A percentile compares a stretch with the other conserved stretches of the same genome.
Conservation (phyloP, 2,113 vertebrate genomes). For the Ardeotis arabs region DNA sequence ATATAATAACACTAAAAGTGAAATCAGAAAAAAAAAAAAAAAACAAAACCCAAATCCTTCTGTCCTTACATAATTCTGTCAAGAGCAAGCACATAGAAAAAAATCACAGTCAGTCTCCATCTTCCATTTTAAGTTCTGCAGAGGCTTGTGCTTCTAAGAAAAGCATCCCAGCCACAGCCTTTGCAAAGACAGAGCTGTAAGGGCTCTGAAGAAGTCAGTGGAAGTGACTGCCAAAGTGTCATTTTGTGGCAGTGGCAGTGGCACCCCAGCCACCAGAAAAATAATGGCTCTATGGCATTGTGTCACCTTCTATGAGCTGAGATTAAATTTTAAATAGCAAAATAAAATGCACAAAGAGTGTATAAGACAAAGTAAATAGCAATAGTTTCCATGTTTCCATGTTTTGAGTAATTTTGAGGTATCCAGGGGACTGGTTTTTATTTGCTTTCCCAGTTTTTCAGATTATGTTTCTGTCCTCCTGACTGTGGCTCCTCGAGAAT, state of each 20-base stretch:
- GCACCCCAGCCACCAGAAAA: background rate
- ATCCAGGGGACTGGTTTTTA: background rate
- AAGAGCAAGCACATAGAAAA: background rate
- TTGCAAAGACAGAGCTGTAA: background rate
- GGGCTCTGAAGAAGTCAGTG: background rate
- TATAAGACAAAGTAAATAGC: background rate
- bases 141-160: background rate
- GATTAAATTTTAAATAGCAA: background rate
- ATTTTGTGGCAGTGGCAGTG: too few species aligned
- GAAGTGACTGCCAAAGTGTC: accelerated
- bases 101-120: background rate
- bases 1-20: background rate
- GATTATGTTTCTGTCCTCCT: background rate
- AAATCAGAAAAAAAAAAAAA: background rate
- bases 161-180: background rate
- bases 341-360: background rate
- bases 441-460: background rate
- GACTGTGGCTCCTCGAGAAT: background rate
- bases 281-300: background rate
- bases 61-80: background rate
- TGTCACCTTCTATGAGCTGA: accelerated
- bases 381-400: background rate
- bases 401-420: background rate
- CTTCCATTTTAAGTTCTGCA: background rate
- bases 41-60: background rate